Evolutionary conservation across 2,888 invertebrate genomes (phyloP).

Genomic region (Ectemnius continuus): DNA sequence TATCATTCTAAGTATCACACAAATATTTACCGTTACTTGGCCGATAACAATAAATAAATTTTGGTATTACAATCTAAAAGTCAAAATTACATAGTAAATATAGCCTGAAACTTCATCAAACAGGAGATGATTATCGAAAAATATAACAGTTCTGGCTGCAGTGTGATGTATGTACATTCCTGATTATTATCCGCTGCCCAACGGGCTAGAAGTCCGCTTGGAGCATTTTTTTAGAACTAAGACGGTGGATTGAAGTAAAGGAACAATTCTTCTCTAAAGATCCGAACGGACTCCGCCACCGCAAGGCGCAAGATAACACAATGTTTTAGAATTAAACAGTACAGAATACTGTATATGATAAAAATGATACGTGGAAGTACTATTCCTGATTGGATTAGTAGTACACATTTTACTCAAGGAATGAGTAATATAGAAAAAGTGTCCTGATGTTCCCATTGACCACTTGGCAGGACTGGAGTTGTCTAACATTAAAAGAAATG

Average conservation of each 20-base stretch:
- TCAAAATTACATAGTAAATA: conserved; percentile 23
- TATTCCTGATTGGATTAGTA: neutral
- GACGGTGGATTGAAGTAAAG: too few relatives aligned
- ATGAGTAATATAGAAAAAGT: neutral
- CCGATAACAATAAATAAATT: conserved; percentile 51
- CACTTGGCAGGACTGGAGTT: too few relatives aligned
- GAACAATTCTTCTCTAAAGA: too few relatives aligned
- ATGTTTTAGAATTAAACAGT: neutral
- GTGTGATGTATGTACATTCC: neutral
- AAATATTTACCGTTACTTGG: conserved; percentile 53
- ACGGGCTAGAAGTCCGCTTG: too few relatives aligned
- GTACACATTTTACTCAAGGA: neutral
- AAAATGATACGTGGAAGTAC: neutral
- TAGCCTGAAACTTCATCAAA: conserved; percentile 18
- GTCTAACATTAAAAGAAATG: too few relatives aligned
- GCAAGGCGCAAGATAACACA: too few relatives aligned
- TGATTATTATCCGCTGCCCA: neutral
- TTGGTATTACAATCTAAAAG: conserved; percentile 35
- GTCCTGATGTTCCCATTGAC: too few relatives aligned
- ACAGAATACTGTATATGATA: neutral
- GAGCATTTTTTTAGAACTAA: too few relatives aligned
- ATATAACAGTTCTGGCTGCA: conserved; percentile 16
- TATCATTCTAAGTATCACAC: conserved; percentile 72
- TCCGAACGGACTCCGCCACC: too few relatives aligned
- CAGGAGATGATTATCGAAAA: conserved; percentile 30